Base-by-base conservation (phyloP, 2,888 invertebrate species). In the Cartodere bifasciata region DNA sequence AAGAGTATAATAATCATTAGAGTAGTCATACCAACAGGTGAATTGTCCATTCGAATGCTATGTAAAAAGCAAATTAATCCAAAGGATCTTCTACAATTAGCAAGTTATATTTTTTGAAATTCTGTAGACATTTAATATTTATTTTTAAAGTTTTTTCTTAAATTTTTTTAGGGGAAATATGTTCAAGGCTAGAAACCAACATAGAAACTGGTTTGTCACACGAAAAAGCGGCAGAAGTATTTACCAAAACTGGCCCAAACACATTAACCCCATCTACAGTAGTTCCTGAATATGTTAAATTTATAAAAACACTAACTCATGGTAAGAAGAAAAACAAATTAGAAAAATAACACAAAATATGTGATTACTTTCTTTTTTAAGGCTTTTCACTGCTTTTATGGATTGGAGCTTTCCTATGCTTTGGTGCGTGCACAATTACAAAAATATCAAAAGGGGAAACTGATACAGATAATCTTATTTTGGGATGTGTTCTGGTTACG, bases 311-410 rank as follows among this genome's bases (percentile, higher is more conserved):
- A 13, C 34, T 58, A 35, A 52, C 50, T 28, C 50, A 52, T 16
- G 57, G 53, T 47, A 39, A 42, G 39, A 28, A 31, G 10, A 9
- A 9, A 10, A 11, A 23, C 23, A 23, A 23, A 9, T 10, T 23
- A 23, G 6, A 10, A 23, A 23, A 10, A 6, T 23, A 23, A 23
- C 10, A 23, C 23, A 6, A 17, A 17, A 9, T 9, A 17, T 7
- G 9, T 17, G 7, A 26, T 9, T 26, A 11, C 27, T 64, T 63
- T 45, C 58, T 75, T 51, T 72, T 73, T 54, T 63, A 70, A 58
- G 87, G 87, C 7, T 88, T 88, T 56, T 80, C 86, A 1, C 50
- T 76, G 40, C 58, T 88, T 28, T 66, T 88, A 38, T 88, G 87
- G 86, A 58, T 75, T 29, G 84, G 85, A 29, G 76, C 83, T 10